Conservation (phyloP, 2,113 vertebrate genomes). For the Colaptes auratus region DNA sequence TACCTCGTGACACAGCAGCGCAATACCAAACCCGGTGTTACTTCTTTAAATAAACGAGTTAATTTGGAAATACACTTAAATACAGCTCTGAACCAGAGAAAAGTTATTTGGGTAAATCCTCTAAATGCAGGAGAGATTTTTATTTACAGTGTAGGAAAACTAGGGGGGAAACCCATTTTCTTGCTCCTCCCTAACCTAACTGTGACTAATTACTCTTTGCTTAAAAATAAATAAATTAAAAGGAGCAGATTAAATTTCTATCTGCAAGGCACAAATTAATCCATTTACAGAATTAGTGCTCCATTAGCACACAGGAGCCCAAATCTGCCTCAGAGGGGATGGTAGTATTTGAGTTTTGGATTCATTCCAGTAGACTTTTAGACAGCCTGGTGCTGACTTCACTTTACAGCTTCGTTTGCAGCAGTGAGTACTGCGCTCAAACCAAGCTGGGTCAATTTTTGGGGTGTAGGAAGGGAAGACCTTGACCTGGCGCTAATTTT, state of each 20-base stretch:
- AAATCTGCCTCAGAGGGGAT: constrained; percentile 61
- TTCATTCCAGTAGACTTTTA: constrained; percentile 68
- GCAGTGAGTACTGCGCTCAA: rapidly evolving
- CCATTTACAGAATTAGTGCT: constrained; percentile 76
- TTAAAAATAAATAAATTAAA: constrained; percentile 61
- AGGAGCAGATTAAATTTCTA: constrained; percentile 76
- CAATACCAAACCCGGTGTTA: neutral
- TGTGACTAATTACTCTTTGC: constrained; percentile 68
- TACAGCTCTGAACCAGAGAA: constrained; percentile 44
- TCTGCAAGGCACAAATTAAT: constrained; percentile 74
- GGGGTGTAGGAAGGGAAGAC: neutral
- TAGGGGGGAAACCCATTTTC: constrained; percentile 48
- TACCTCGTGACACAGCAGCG: too few species aligned
- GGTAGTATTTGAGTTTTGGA: constrained; percentile 68
- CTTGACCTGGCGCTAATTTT: neutral
- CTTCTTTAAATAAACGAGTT: constrained; percentile 2
- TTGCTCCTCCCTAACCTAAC: constrained; percentile 51
- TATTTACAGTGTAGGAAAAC: constrained; percentile 43
- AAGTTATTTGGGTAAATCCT: constrained; percentile 31
- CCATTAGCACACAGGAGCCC: constrained; percentile 72
- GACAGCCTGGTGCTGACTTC: constrained; percentile 51
- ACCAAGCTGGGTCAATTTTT: neutral
- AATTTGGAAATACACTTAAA: constrained; percentile 45
- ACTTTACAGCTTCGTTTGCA: neutral
- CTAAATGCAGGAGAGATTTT: constrained; percentile 35